Conservation (phyloP, 2,113 vertebrate species). For the Dicrurus megarhynchus region DNA sequence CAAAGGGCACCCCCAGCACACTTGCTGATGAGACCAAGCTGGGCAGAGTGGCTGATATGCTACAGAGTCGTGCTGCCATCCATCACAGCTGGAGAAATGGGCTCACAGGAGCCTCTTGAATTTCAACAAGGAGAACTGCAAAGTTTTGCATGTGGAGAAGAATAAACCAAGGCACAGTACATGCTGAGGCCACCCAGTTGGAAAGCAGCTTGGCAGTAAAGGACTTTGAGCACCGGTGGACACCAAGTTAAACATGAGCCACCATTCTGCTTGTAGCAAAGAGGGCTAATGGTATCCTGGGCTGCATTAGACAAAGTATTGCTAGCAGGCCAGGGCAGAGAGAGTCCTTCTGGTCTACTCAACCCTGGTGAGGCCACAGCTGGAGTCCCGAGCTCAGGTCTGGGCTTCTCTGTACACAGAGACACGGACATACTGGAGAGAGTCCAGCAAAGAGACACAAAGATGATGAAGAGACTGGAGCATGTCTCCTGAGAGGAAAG, state of each 20-base stretch:
- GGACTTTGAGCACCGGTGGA: not conserved
- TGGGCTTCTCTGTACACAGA: not conserved
- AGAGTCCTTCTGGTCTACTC: not conserved
- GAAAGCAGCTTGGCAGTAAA: not conserved
- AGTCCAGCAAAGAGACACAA: not conserved
- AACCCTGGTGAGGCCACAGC: not conserved
- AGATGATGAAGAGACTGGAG: not conserved
- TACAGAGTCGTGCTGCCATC: not conserved
- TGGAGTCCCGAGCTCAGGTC: not conserved
- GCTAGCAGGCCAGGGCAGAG: not conserved
- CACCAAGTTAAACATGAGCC: not conserved
- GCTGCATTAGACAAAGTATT: not conserved
- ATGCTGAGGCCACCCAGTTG: not conserved
- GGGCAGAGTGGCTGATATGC: not conserved
- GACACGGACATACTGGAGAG: not conserved
- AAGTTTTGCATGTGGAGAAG: not conserved
- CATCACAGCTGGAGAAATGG: not conserved
- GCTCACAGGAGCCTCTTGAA: not conserved
- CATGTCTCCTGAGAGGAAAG: not conserved
- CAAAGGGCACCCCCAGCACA: not conserved
- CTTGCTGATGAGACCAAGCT: not conserved
- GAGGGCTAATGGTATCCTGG: not conserved
- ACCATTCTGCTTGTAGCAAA: not conserved
- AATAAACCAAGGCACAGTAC: not conserved
- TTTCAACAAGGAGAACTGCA: not conserved